phyloP scores from a whole-genome alignment of 2,113 vertebrate genomes.

The Canis aureus region DNA sequence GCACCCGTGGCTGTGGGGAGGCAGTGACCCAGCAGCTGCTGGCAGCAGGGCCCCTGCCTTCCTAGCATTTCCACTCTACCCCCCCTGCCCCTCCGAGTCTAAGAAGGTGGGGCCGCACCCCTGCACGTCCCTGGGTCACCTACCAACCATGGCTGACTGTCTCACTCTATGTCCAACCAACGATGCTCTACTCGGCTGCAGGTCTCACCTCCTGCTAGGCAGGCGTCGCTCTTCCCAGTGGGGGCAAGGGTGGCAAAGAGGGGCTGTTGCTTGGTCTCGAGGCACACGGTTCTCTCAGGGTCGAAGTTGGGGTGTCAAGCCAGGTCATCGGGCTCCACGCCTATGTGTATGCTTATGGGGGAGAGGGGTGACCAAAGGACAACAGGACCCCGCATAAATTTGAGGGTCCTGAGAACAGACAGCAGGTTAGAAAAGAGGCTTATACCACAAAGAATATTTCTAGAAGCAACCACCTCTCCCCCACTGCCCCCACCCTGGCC shows the following conservation, averaged over 20 bases:
- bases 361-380: background rate
- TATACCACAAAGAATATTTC: background rate
- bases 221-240: no score
- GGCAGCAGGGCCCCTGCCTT: background rate
- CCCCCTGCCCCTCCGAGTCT: background rate
- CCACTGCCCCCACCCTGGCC: background rate
- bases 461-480: background rate
- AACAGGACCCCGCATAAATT: fast-evolving
- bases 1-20: background rate
- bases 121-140: background rate
- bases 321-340: background rate
- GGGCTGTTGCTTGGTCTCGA: background rate
- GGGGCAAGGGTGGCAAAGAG: no score
- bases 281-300: background rate
- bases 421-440: background rate
- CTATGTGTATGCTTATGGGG: fast-evolving
- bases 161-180: background rate
- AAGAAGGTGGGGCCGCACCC: background rate
- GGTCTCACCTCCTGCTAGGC: background rate
- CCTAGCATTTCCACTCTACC: background rate
- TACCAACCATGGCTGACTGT: background rate
- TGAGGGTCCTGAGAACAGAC: background rate
- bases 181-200: fast-evolving
- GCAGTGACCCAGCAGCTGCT: background rate
- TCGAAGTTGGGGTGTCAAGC: background rate